Evolutionary conservation across 30 jellyfish, hydroid and myxozoan species (phyloP).

Genomic region (Hydractinia symbiolongicarpus): DNA sequence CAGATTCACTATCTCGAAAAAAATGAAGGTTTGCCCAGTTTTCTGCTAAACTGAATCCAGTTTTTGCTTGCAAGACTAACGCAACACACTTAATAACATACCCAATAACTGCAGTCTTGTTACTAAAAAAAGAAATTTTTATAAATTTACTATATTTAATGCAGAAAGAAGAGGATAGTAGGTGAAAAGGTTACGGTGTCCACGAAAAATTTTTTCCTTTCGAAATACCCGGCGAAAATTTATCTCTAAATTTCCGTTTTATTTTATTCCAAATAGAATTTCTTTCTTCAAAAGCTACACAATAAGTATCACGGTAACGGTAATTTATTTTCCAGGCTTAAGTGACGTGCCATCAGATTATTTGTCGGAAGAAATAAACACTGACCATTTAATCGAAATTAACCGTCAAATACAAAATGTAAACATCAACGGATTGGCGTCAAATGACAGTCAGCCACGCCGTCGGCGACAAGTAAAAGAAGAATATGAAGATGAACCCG

Average conservation of each 20-base stretch:
- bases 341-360: not conserved
- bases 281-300: too few relatives aligned
- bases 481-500: constrained; percentile 7
- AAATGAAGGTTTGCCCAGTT: constrained; percentile 39
- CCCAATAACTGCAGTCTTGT: too few relatives aligned
- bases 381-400: not conserved
- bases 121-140: too few relatives aligned
- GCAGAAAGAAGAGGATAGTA: too few relatives aligned
- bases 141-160: too few relatives aligned
- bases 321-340: not conserved
- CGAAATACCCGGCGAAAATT: too few relatives aligned
- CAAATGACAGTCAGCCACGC: not conserved
- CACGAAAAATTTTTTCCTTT: too few relatives aligned
- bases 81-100: too few relatives aligned
- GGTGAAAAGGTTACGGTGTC: too few relatives aligned
- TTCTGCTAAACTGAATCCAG: not conserved
- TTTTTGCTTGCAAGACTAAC: not conserved
- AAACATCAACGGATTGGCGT: not conserved
- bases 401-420: not conserved
- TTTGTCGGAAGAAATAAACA: not conserved
- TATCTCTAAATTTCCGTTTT: too few relatives aligned
- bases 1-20: constrained; percentile 52
- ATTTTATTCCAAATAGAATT: too few relatives aligned
- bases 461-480: not conserved
- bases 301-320: too few relatives aligned